Evolutionary conservation across 30 jellyfish, hydroid and myxozoan genomes (phyloP).

Genomic region (Phacellophora camtschatica): DNA sequence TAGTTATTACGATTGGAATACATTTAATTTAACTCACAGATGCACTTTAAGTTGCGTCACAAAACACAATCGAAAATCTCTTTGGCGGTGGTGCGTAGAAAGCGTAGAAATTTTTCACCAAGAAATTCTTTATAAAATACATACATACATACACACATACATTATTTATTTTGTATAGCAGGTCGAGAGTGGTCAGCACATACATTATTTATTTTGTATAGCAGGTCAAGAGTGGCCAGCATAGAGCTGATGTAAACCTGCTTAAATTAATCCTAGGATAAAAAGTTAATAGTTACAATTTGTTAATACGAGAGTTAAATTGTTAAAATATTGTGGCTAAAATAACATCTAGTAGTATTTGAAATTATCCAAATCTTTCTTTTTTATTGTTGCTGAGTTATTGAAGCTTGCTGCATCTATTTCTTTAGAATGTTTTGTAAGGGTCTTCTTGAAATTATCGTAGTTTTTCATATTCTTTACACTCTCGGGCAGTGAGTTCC

Average conservation of each 20-base stretch:
- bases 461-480: neutral
- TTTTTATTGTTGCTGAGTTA: neutral
- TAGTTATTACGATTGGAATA: too few relatives aligned
- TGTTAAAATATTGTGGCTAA: neutral
- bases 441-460: neutral
- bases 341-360: neutral
- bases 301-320: neutral
- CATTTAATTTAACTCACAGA: too few relatives aligned
- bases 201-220: neutral
- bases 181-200: neutral
- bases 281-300: neutral
- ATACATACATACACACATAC: too few relatives aligned
- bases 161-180: neutral
- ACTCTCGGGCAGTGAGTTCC: constrained; percentile 22
- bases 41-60: too few relatives aligned
- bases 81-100: too few relatives aligned
- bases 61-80: too few relatives aligned
- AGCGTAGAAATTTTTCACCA: too few relatives aligned
- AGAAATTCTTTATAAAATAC: too few relatives aligned
- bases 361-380: too few relatives aligned
- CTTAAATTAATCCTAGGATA: neutral
- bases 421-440: neutral
- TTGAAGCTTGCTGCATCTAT: neutral
- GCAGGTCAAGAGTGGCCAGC: neutral
- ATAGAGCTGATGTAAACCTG: neutral